Conservation (phyloP, 2,888 invertebrate species). For the Liodrosophila aerea region DNA sequence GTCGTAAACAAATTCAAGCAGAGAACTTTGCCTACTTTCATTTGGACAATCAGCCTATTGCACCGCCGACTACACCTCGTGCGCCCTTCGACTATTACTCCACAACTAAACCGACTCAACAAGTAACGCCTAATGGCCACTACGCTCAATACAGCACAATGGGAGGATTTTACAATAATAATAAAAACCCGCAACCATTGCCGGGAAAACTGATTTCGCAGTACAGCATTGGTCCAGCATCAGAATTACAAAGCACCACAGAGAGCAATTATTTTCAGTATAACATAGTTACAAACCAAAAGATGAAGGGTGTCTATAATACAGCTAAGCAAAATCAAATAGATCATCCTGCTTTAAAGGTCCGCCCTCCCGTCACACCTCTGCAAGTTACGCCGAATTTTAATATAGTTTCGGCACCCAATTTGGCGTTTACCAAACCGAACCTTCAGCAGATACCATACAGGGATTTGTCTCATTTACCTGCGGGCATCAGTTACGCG, state of each 20-base stretch:
- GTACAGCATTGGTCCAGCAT: conserved; percentile 65
- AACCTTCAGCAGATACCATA: conserved; percentile 52
- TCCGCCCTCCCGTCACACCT: conserved; percentile 59
- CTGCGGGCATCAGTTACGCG: conserved; percentile 62
- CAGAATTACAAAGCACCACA: conserved; percentile 59
- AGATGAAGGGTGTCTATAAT: conserved; percentile 78
- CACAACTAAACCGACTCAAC: conserved; percentile 44
- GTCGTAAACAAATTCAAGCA: conserved; percentile 73
- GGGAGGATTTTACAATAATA: conserved; percentile 85
- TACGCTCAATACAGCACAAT: conserved; percentile 84
- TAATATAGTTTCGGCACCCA: conserved; percentile 74
- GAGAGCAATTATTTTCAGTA: conserved; percentile 82
- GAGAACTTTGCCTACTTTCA: conserved; percentile 83
- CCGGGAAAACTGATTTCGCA: conserved; percentile 73
- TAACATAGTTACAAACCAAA: conserved; percentile 81
- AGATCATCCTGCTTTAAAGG: conserved; percentile 44
- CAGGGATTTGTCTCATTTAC: conserved; percentile 55
- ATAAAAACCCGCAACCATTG: conserved; percentile 12
- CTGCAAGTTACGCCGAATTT: conserved; percentile 71
- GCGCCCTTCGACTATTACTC: conserved; percentile 48
- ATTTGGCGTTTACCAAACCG: conserved; percentile 56
- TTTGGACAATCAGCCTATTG: conserved; percentile 74
- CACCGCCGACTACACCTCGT: conserved; percentile 34
- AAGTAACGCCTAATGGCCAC: conserved; percentile 84
- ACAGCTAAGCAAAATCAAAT: conserved; percentile 68